phyloP scores from a whole-genome alignment of 2,113 vertebrate genomes.

The Murina feae region DNA sequence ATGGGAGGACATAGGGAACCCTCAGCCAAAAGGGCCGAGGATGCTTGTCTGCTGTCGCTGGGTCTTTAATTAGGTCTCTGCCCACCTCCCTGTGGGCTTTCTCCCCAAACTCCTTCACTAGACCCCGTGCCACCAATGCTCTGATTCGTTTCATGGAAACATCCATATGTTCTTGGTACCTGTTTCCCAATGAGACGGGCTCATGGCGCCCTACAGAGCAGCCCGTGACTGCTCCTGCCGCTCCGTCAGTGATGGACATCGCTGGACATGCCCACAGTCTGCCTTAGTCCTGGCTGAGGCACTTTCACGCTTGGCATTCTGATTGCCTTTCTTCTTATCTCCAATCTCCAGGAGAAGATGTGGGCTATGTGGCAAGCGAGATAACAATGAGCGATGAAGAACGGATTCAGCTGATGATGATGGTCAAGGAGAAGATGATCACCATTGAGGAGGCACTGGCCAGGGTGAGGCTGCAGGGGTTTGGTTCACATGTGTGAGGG shows the following conservation, averaged over 20 bases:
- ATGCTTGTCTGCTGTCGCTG: neutral
- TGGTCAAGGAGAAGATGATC: constrained; percentile 99
- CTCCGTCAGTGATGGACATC: fast-evolving
- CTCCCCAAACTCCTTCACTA: neutral
- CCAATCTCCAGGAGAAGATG: constrained; percentile 88
- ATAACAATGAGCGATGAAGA: constrained; percentile 99
- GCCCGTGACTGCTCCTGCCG: fast-evolving
- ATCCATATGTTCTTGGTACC: neutral
- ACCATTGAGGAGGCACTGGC: constrained; percentile 97
- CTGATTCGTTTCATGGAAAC: neutral
- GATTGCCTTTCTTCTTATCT: fast-evolving
- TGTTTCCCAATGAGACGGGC: neutral
- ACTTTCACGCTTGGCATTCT: fast-evolving
- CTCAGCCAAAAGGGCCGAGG: neutral
- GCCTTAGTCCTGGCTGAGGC: fast-evolving
- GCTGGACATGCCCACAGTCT: too few relatives aligned
- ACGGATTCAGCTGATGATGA: constrained; percentile 98
- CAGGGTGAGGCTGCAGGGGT: constrained; percentile 83
- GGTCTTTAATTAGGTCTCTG: neutral
- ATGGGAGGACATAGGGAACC: neutral
- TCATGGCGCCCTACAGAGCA: neutral
- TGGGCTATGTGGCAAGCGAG: constrained; percentile 96
- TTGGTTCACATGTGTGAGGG: fast-evolving
- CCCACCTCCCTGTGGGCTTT: neutral
- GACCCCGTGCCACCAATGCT: neutral